These are phyloP conservation scores for Poeciliopsis gracilis DNA, from an alignment of 2,797 vertebrate genomes.

Conservation along the genomic window DNA sequence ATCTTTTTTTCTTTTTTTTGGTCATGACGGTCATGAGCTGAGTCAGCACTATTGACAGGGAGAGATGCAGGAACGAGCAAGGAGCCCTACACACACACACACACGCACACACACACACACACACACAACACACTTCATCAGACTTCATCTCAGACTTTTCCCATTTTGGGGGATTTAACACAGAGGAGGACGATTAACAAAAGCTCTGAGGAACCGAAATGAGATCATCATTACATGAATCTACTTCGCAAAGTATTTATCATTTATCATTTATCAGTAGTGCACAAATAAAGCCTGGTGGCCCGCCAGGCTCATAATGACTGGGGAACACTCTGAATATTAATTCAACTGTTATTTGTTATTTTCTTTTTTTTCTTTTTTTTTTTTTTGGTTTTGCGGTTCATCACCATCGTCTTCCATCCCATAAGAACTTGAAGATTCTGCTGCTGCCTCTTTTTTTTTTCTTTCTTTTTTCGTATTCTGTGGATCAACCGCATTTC, in stretches of 20 bases:
- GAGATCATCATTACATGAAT: background rate
- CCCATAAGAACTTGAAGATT: background rate
- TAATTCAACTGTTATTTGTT: background rate
- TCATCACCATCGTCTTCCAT: background rate
- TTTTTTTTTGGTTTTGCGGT: background rate
- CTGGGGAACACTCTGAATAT: too few species aligned
- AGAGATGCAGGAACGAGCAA: slow-evolving; percentile 21
- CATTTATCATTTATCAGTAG: background rate
- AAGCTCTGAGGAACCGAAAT: background rate
- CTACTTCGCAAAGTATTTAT: background rate
- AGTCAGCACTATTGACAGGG: slow-evolving; percentile 30
- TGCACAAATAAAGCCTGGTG: too few species aligned
- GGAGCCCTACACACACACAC: background rate
- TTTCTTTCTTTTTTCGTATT: slow-evolving; percentile 4
- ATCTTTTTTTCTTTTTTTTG: background rate
- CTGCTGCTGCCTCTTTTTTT: background rate
- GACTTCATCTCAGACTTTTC: too few species aligned
- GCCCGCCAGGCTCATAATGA: too few species aligned
- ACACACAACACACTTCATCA: too few species aligned
- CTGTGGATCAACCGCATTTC: slow-evolving; percentile 10
- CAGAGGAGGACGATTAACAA: background rate
- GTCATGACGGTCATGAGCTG: slow-evolving; percentile 37
- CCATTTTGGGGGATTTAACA: background rate
- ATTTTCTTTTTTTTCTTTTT: background rate
- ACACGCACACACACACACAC: background rate